A percentile compares a stretch with the other conserved stretches of the same genome.
Evolutionary conservation across 2,888 invertebrate genomes (phyloP).

Genomic region (Girardia tigrina): DNA sequence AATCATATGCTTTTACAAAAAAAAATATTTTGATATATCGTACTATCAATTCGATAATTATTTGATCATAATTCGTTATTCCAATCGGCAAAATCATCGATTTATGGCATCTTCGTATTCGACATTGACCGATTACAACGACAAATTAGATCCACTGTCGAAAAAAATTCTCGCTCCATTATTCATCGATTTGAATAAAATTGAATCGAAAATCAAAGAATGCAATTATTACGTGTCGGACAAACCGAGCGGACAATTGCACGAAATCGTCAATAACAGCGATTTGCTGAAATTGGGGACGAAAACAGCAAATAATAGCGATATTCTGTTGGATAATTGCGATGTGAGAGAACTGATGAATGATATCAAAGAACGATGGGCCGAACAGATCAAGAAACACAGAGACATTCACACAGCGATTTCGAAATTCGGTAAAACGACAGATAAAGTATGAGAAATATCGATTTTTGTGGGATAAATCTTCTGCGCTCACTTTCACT

Average conservation of each 20-base stretch:
- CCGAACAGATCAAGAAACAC: slow-evolving; percentile 25
- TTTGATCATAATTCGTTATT: no score
- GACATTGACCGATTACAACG: neutral
- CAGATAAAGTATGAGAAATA: slow-evolving; percentile 31
- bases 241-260: no score
- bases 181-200: neutral
- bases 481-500: no score
- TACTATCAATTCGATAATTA: no score
- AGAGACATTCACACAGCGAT: slow-evolving; percentile 27
- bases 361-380: slow-evolving; percentile 25
- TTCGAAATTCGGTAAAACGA: slow-evolving; percentile 30
- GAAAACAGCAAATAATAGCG: neutral
- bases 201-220: neutral
- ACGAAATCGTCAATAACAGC: no score
- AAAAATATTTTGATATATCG: neutral
- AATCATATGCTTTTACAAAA: slow-evolving; percentile 16
- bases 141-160: neutral
- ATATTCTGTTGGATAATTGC: neutral
- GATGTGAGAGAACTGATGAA: neutral
- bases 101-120: slow-evolving; percentile 6
- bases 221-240: neutral
- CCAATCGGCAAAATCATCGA: no score
- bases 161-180: neutral
- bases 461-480: no score
- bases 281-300: neutral